Percentiles rank a stretch among this genome's conserved stretches.
These are phyloP conservation scores for Bos indicus DNA, from an alignment of 2,113 vertebrate genomes.

Conservation along the genomic window DNA sequence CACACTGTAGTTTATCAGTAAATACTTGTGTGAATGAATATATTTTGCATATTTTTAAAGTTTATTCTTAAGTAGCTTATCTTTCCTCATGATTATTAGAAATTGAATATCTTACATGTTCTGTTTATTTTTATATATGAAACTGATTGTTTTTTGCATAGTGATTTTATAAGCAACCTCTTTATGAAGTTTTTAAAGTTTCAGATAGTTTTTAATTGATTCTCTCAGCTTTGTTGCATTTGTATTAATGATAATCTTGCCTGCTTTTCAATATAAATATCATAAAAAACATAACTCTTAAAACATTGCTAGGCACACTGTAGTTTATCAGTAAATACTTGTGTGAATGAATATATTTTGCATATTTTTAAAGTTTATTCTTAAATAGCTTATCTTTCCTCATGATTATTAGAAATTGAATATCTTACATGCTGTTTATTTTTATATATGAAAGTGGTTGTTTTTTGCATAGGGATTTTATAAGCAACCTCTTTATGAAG, in stretches of 20 bases:
- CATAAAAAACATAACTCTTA: neutral
- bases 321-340: neutral
- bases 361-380: neutral
- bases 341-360: neutral
- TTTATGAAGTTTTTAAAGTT: neutral
- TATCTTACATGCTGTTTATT: neutral
- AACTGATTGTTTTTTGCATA: neutral
- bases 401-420: neutral
- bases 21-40: neutral
- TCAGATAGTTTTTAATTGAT: neutral
- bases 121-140: neutral
- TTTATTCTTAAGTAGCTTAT: neutral
- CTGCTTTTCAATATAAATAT: neutral
- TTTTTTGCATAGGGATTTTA: neutral
- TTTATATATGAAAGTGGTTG: neutral
- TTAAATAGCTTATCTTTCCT: neutral
- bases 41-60: neutral
- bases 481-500: neutral
- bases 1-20: neutral
- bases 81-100: neutral
- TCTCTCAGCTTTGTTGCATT: neutral
- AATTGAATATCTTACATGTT: neutral
- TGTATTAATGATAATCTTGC: neutral
- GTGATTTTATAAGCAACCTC: neutral
- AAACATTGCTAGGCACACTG: neutral